phyloP scores from a whole-genome alignment of 2,888 invertebrate genomes.

The Acanthosepion pharaonis region DNA sequence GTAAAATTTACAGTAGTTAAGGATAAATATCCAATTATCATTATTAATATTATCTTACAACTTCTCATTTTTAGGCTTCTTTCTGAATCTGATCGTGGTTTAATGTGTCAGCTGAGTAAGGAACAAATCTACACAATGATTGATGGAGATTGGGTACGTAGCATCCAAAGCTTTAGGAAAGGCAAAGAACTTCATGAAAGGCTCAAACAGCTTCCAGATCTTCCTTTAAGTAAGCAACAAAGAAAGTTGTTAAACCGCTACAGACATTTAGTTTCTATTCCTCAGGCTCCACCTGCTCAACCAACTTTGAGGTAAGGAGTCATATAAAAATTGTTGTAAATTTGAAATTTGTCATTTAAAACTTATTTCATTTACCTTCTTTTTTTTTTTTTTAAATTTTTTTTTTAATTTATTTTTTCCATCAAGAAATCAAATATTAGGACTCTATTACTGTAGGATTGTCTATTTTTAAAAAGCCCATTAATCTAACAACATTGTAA shows the following conservation, averaged over 20 bases:
- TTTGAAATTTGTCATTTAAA: background rate
- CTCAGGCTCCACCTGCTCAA: background rate
- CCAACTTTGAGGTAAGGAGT: background rate
- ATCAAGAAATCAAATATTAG: background rate
- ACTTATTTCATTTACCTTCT: background rate
- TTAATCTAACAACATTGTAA: background rate
- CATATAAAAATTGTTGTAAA: background rate
- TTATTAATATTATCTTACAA: too few species aligned
- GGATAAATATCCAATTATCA: too few species aligned
- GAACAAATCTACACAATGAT: constrained; percentile 42
- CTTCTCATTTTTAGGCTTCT: background rate
- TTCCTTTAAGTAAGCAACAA: constrained; percentile 40
- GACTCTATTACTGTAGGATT: background rate
- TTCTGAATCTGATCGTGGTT: background rate
- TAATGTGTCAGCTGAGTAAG: constrained; percentile 34
- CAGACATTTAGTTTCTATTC: constrained; percentile 12
- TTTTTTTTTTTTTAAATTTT: background rate
- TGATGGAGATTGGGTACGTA: constrained; percentile 12
- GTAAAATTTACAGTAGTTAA: too few species aligned
- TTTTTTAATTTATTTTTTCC: background rate
- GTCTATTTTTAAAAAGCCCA: background rate
- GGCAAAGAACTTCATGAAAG: constrained; percentile 35
- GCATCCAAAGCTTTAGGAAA: background rate
- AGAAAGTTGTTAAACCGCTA: background rate
- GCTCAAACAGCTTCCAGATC: background rate